Evolutionary conservation across 2,113 vertebrate genomes (phyloP).

Genomic region (Mobula hypostoma): DNA sequence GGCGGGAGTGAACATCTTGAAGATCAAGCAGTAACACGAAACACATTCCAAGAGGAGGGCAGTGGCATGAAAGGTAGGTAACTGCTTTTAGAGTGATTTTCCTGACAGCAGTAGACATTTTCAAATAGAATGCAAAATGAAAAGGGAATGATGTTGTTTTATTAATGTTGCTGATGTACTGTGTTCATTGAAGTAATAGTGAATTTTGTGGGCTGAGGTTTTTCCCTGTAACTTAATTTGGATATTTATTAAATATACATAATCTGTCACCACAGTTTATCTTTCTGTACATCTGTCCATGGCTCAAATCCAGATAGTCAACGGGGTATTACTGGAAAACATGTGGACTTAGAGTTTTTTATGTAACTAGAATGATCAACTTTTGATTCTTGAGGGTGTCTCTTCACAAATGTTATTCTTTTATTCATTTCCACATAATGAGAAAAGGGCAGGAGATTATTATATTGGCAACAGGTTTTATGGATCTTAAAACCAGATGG

Average conservation of each 20-base stretch:
- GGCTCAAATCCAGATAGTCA: not conserved
- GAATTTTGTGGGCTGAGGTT: not conserved
- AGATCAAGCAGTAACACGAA: constrained; percentile 75
- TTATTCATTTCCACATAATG: not conserved
- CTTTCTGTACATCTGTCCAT: not conserved
- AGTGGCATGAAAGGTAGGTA: constrained; percentile 97
- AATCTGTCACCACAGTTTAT: not conserved
- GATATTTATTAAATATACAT: no score
- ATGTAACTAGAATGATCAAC: not conserved
- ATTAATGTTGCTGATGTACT: constrained; percentile 6
- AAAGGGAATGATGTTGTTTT: not conserved
- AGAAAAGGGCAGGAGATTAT: not conserved
- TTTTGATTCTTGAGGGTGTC: not conserved
- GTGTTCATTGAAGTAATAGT: not conserved
- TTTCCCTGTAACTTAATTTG: not conserved
- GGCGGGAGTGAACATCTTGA: constrained; percentile 98
- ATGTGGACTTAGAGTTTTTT: not conserved
- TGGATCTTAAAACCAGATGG: not conserved
- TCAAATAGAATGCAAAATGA: not conserved
- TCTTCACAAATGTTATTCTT: not conserved
- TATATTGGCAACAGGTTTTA: not conserved
- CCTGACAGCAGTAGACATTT: not conserved
- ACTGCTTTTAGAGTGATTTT: constrained; percentile 19
- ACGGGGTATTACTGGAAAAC: not conserved
- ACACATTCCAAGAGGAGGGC: constrained; percentile 93